Conservation (phyloP, 2,888 invertebrate genomes). For the Acanthoscelides obtectus region DNA sequence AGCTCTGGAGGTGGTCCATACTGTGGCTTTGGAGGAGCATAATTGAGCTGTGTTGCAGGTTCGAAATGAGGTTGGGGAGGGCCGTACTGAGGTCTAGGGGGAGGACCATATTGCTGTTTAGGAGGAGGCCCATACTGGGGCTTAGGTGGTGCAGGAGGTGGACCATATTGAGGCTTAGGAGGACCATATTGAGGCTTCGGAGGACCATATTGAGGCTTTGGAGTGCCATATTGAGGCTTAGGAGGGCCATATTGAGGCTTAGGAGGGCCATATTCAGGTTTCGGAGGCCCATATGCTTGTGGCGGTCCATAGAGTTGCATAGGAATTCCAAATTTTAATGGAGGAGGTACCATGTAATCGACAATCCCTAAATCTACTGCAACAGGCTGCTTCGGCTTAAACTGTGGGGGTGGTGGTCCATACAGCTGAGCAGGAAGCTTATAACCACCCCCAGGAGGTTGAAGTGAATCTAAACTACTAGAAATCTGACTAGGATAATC, state of each 20-base stretch:
- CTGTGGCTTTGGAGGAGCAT: slow-evolving; percentile 9
- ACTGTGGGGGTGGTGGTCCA: slow-evolving; percentile 12
- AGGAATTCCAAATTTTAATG: slow-evolving; percentile 11
- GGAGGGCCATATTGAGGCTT: slow-evolving; percentile 15
- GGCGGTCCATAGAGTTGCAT: slow-evolving; percentile 16
- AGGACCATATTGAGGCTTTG: slow-evolving; percentile 28
- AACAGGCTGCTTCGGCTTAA: slow-evolving; percentile 4
- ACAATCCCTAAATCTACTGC: slow-evolving; percentile 11
- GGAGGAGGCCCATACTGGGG: slow-evolving; percentile 19
- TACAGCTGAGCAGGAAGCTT: slow-evolving; percentile 7
- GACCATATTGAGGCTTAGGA: neutral
- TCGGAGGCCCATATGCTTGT: slow-evolving; percentile 30
- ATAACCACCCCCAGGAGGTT: slow-evolving; percentile 9
- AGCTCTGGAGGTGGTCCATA: slow-evolving; percentile 21
- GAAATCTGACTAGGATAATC: slow-evolving; percentile 21
- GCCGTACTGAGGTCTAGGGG: slow-evolving; percentile 4
- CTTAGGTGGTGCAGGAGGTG: slow-evolving; percentile 8
- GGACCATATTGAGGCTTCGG: slow-evolving; percentile 15
- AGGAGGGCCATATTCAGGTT: slow-evolving; percentile 21
- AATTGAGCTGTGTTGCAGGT: slow-evolving; percentile 14
- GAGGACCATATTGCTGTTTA: slow-evolving; percentile 12
- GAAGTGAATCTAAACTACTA: slow-evolving; percentile 13
- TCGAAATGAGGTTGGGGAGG: slow-evolving; percentile 15
- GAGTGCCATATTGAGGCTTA: too few relatives aligned
- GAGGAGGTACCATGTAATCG: slow-evolving; percentile 27